A percentile compares a stretch with the other conserved stretches of the same genome.
phyloP scores from a whole-genome alignment of 2,888 invertebrate species.

The Orthosia gracilis region DNA sequence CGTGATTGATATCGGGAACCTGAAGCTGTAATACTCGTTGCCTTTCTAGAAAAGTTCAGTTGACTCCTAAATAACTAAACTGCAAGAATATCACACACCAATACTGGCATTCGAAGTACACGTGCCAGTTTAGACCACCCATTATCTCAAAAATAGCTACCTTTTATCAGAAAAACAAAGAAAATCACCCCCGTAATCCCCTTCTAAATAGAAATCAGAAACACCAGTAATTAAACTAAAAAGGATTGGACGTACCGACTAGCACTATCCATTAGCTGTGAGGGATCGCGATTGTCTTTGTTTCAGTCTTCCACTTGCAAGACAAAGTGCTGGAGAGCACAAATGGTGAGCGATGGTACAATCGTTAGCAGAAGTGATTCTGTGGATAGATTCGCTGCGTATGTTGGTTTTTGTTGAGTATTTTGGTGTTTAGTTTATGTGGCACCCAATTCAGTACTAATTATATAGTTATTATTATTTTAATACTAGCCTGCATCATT shows the following conservation, averaged over 20 bases:
- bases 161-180: slow-evolving; percentile 6
- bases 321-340: slow-evolving; percentile 50
- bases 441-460: not conserved
- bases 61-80: no score
- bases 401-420: not conserved
- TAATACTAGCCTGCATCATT: no score
- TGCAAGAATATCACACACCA: not conserved
- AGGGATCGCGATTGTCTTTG: slow-evolving; percentile 59
- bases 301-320: slow-evolving; percentile 38
- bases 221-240: slow-evolving; percentile 53
- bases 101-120: not conserved
- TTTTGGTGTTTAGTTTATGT: not conserved
- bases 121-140: not conserved
- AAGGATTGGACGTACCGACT: slow-evolving; percentile 51
- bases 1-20: no score
- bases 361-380: slow-evolving; percentile 48
- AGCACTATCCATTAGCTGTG: slow-evolving; percentile 59
- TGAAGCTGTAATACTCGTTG: no score
- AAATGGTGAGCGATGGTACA: slow-evolving; percentile 53
- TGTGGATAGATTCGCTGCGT: slow-evolving; percentile 23
- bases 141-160: not conserved
- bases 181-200: slow-evolving; percentile 19
- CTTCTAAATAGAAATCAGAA: slow-evolving; percentile 49
- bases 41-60: no score
- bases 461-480: no score